These are phyloP conservation scores for Girardinus metallicus DNA, from an alignment of 2,797 vertebrate species.

Conservation along the genomic window DNA sequence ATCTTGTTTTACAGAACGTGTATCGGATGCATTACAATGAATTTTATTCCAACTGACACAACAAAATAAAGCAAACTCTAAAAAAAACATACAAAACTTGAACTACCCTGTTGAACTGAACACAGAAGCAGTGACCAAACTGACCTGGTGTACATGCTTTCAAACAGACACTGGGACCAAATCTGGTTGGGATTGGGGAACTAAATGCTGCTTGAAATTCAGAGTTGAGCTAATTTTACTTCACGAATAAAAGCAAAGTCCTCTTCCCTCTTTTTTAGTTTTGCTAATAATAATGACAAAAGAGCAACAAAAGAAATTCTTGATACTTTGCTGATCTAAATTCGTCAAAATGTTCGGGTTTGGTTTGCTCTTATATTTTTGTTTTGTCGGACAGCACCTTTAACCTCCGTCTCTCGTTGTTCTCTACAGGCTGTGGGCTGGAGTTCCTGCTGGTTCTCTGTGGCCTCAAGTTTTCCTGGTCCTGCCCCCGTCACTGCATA, in stretches of 20 bases:
- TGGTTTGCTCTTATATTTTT: background rate
- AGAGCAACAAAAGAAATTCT: background rate
- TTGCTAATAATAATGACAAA: background rate
- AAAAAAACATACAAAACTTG: background rate
- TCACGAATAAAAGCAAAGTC: background rate
- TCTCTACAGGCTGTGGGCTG: conserved; percentile 87
- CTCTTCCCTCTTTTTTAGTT: background rate
- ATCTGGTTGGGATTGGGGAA: background rate
- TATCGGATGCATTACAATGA: background rate
- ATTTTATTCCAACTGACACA: background rate
- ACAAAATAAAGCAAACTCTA: background rate
- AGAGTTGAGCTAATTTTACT: background rate
- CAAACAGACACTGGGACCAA: background rate
- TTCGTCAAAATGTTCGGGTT: background rate
- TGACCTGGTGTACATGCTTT: background rate
- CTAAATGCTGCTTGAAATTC: background rate
- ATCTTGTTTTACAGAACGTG: background rate
- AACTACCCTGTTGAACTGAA: background rate
- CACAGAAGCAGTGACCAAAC: background rate
- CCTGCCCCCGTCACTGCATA: conserved; percentile 95
- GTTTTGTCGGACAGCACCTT: background rate
- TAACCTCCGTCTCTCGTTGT: conserved; percentile 15
- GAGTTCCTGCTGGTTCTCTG: conserved; percentile 95
- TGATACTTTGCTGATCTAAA: background rate
- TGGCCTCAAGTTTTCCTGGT: conserved; percentile 85